Base-by-base conservation (phyloP, 2,797 vertebrate genomes). In the Chaenodraco wilsoni region DNA sequence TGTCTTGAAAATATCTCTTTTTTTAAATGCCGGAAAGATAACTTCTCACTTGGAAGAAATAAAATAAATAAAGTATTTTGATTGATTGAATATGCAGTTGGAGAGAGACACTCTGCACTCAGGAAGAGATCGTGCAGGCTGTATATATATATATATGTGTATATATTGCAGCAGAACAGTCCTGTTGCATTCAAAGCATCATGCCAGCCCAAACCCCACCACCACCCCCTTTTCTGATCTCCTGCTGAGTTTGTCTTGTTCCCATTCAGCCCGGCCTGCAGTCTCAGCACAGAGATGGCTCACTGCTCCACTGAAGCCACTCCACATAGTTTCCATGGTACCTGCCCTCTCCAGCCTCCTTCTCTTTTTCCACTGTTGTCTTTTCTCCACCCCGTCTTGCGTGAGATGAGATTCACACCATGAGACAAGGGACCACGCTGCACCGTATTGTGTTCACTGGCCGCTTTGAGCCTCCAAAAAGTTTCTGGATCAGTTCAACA, bases 251-350 rank as follows among this genome's bases (percentile, higher is more conserved):
- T 27, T 65, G 46, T 14, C 69, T 75, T 69, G 52, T 79, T 69
- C 56, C 65, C 56, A 62, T 79, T 86, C 76, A 71, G 19, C 49
- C 21, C 15, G 67, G 40, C 49, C 33, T 17, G 71, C 40, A 27
- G 50, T 64, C 56, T 45, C 21, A 19, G 59, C 65, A 68, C 71
- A 76, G 74, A 66, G 73, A 83, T 76, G 76, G 76, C 73, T 86
- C 78, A 78, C 31, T 69, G 68, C 76, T 84, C 51, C 65, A 59
- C 58, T 78, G 80, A 69, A 79, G 73, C 46, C 83, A 63, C 85
- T 88, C 83, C 79, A 84, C 69, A 79, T 69, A 61, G 83, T 91
- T 88, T 58, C 84, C 84, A 89, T 88, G 83, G 87, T 78, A 67
- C 57, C 82, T 77, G 63, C 67, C 65, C 77, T 78, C 79, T 87